phyloP scores from a whole-genome alignment of 2,888 invertebrate species.

The Drosophila barbarae region DNA sequence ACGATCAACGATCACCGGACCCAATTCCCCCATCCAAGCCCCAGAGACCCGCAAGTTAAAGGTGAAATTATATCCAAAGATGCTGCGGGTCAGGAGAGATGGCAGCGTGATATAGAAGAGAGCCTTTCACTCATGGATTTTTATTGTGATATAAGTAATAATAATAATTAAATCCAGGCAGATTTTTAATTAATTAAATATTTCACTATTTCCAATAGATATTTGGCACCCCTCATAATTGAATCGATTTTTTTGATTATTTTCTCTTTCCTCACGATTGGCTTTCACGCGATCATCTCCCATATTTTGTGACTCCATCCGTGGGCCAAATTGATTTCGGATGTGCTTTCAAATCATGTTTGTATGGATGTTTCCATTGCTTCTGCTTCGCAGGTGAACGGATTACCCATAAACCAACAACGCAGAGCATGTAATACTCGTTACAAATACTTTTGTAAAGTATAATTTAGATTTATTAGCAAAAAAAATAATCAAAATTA shows the following conservation, averaged over 20 bases:
- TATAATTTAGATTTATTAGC: slow-evolving; percentile 42
- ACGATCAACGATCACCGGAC: slow-evolving; percentile 1
- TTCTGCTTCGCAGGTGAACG: slow-evolving; percentile 5
- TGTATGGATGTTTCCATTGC: slow-evolving; percentile 5
- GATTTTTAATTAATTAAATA: too few species aligned
- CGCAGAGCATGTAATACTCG: not conserved
- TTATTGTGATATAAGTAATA: not conserved
- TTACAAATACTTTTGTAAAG: slow-evolving; percentile 41
- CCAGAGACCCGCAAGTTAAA: slow-evolving; percentile 21
- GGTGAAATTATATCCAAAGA: slow-evolving; percentile 7
- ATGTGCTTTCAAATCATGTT: slow-evolving; percentile 6
- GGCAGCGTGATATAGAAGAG: not conserved
- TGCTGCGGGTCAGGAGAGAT: not conserved
- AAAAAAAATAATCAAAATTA: slow-evolving; percentile 31
- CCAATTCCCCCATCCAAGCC: slow-evolving; percentile 4
- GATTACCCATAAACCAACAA: not conserved
- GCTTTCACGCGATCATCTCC: slow-evolving; percentile 10
- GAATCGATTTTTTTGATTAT: not conserved
- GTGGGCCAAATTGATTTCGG: slow-evolving; percentile 18
- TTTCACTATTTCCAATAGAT: too few species aligned
- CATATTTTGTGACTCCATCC: not conserved
- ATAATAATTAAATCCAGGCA: not conserved
- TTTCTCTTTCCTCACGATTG: not conserved
- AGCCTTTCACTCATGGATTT: not conserved
- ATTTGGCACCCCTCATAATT: not conserved